phyloP scores from a whole-genome alignment of 1,140 invertebrate species.

The Augochlora pura region DNA sequence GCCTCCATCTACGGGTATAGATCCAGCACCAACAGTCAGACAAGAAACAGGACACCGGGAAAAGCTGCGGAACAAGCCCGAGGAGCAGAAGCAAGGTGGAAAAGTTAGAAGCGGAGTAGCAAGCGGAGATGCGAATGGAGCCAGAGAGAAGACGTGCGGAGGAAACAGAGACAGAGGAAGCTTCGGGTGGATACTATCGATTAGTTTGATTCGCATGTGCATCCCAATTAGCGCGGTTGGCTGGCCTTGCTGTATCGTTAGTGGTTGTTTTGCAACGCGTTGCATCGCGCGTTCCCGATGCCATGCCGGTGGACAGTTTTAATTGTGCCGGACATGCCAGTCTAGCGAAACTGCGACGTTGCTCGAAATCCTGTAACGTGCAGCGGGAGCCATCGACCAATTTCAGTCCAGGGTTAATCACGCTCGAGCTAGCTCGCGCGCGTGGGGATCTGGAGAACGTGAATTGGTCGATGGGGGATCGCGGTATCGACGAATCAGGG shows the following conservation, averaged over 20 bases:
- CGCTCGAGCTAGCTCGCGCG: no score
- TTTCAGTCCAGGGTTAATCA: neutral
- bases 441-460: no score
- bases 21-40: constrained; percentile 68
- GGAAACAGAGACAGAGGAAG: neutral
- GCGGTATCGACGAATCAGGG: no score
- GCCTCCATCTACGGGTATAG: constrained; percentile 69
- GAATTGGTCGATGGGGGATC: neutral
- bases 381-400: no score
- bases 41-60: constrained; percentile 16
- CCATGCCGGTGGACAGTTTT: constrained; percentile 17
- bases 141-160: neutral
- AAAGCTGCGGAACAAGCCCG: neutral
- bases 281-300: constrained; percentile 3
- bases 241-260: constrained; percentile 33
- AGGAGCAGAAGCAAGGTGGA: constrained; percentile 13
- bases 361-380: neutral
- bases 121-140: no score
- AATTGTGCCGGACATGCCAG: constrained; percentile 27
- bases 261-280: constrained; percentile 30
- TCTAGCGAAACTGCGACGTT: neutral
- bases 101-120: neutral
- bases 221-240: constrained; percentile 37
- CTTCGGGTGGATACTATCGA: constrained; percentile 29
- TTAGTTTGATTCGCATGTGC: constrained; percentile 48